phyloP scores from a whole-genome alignment of 2,888 invertebrate genomes.

The Metallyticus violacea region DNA sequence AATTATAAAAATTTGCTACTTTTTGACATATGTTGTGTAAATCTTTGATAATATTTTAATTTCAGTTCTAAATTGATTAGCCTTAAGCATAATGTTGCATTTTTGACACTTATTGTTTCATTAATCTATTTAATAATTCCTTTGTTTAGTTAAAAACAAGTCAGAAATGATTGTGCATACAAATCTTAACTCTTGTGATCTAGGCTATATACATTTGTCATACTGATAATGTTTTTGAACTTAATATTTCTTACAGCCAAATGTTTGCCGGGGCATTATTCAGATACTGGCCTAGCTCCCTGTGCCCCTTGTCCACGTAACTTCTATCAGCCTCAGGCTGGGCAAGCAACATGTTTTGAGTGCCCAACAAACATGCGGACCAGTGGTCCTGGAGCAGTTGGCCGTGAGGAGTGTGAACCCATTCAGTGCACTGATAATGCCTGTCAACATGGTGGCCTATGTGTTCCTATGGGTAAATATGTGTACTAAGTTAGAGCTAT shows the following conservation, averaged over 20 bases:
- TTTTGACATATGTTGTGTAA: too few species aligned
- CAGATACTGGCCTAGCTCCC: conserved; percentile 88
- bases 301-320: conserved; percentile 90
- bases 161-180: too few species aligned
- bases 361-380: conserved; percentile 92
- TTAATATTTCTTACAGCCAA: conserved; percentile 54
- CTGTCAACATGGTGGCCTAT: conserved; percentile 88
- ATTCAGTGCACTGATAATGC: conserved; percentile 84
- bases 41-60: too few species aligned
- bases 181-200: too few species aligned
- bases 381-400: conserved; percentile 71
- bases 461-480: conserved; percentile 72
- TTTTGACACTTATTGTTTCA: not conserved
- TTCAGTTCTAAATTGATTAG: too few species aligned
- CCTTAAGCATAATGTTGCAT: too few species aligned
- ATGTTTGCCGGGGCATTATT: conserved; percentile 87
- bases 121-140: not conserved
- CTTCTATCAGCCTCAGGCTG: conserved; percentile 84
- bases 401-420: conserved; percentile 81
- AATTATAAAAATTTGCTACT: too few species aligned
- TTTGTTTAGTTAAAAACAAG: too few species aligned
- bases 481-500: too few species aligned
- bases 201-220: too few species aligned
- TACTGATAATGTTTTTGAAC: too few species aligned
- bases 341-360: conserved; percentile 82